Percentiles rank a stretch among this genome's conserved stretches.
Evolutionary conservation across 2,888 invertebrate genomes (phyloP).

Genomic region (Drosophila birchii): DNA sequence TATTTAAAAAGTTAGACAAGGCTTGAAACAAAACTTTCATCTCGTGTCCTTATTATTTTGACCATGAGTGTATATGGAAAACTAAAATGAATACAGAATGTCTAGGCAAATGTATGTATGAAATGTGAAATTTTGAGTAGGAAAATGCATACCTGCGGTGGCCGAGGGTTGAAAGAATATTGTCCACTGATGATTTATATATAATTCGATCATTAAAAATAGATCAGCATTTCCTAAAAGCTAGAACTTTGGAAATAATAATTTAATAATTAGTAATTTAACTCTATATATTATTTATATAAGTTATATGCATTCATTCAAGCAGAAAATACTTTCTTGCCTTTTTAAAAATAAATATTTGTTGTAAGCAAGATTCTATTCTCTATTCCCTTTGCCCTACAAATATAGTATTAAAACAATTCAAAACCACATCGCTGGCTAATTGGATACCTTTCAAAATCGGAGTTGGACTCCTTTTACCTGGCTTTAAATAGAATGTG

Average conservation of each 20-base stretch:
- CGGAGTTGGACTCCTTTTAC: not conserved
- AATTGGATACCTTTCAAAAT: not conserved
- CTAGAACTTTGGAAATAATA: not conserved
- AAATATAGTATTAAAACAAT: not conserved
- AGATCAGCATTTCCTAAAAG: not conserved
- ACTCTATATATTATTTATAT: not conserved
- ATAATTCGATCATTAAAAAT: not conserved
- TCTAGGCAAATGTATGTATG: not conserved
- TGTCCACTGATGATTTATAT: not conserved
- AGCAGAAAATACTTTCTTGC: not conserved
- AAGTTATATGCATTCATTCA: not conserved
- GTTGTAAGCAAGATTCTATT: too few species aligned
- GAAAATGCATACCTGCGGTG: constrained; percentile 4
- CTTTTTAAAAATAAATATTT: not conserved
- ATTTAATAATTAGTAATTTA: too few species aligned
- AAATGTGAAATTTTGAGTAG: not conserved
- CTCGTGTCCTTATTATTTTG: too few species aligned
- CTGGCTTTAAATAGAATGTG: constrained; percentile 6
- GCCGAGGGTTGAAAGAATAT: not conserved
- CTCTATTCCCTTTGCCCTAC: not conserved
- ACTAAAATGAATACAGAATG: not conserved
- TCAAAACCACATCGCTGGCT: not conserved
- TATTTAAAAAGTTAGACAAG: too few species aligned
- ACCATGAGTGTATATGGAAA: not conserved
- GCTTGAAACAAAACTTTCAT: too few species aligned